Evolutionary conservation across 2,113 vertebrate genomes (phyloP), one percentile per base, ranked within the genome.

Genomic region (Tympanuchus pallidicinctus): DNA sequence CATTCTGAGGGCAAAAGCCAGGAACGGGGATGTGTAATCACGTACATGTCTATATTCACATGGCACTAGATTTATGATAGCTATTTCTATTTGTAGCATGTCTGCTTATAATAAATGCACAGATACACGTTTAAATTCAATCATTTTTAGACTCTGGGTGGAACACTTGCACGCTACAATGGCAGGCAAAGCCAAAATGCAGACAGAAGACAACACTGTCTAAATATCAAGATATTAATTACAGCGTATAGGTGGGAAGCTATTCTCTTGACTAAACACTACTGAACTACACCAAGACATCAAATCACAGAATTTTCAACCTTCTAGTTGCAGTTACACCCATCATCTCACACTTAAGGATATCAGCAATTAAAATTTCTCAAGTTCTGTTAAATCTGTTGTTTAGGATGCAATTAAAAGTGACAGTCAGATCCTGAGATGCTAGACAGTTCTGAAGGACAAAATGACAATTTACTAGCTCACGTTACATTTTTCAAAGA

Each of bases 341-440:
- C 57, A 25, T 59, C 65, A 60, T 32, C 73, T 86, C 2, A 1
- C 45, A 57, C 71, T 25, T 18, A 38, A 38, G 43, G 27, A 86
- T 64, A 77, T 89, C 88, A 80, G 84, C 85, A 92, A 76, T 76
- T 48, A 76, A 4, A 14, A 25, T 67, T 83, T 76, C 72, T 88
- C 72, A 54, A 59, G 52, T 61, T 66, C 74, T 81, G 38, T 22
- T 60, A 28, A 81, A 25, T 59, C 59, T 86, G 42, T 15, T 91
- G 52, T 19, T 80, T 52, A 60, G 73, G 43, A 42, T 40, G 20
- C 88, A 86, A 56, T 86, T 64, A 80, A 11, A 86, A 73, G 77
- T n/a, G 69, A 63, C 81, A 86, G 64, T 19, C 90, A 45, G 48
- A 27, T 67, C 54, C 76, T 27, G 81, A 86, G 64, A 65, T 30